Evolutionary conservation across 2,797 vertebrate species (phyloP).

Genomic region (Leptodactylus fallax): DNA sequence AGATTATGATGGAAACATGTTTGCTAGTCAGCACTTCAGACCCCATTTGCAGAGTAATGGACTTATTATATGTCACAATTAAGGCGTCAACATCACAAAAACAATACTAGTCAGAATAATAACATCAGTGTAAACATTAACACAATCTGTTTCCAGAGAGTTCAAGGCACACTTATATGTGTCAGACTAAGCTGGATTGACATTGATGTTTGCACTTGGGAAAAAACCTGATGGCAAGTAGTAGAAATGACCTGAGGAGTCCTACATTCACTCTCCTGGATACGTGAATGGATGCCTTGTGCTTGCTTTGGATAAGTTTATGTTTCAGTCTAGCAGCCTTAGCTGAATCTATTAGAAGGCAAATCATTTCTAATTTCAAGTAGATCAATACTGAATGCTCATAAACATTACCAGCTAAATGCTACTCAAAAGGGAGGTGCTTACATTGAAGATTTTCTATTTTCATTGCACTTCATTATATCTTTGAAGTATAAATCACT

Average conservation of each 20-base stretch:
- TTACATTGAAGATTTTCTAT: neutral
- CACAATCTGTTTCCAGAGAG: neutral
- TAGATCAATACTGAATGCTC: neutral
- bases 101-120: slow-evolving; percentile 32
- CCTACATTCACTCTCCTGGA: neutral
- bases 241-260: slow-evolving; percentile 19
- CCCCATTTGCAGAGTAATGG: slow-evolving; percentile 5
- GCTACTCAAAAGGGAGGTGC: neutral
- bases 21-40: neutral
- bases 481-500: neutral
- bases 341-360: neutral
- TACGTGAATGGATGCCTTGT: neutral
- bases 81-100: neutral
- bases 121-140: slow-evolving; percentile 37
- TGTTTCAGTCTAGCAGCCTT: neutral
- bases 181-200: neutral
- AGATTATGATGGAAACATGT: slow-evolving; percentile 25
- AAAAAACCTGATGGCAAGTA: neutral
- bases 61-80: slow-evolving; percentile 4
- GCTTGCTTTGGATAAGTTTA: neutral
- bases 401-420: neutral
- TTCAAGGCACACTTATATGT: slow-evolving; percentile 31
- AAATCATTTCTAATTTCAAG: neutral
- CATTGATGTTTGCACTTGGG: neutral
- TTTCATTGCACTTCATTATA: neutral